These are phyloP conservation scores for Oceanites oceanicus DNA, from an alignment of 2,113 vertebrate genomes.

Conservation along the genomic window DNA sequence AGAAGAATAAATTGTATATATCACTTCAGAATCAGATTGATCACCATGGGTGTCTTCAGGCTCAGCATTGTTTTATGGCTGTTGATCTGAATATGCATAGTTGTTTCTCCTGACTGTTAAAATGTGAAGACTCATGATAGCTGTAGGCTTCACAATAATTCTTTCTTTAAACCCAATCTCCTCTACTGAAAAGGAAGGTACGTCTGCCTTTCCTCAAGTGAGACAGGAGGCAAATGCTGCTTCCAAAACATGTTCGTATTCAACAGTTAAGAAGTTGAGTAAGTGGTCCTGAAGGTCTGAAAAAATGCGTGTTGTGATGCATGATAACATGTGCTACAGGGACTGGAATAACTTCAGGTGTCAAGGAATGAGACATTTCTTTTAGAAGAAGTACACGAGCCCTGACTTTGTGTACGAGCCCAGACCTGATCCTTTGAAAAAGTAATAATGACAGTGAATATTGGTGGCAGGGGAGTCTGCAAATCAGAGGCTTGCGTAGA, in stretches of 20 bases:
- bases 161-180: not conserved
- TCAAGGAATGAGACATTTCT: not conserved
- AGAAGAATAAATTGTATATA: not conserved
- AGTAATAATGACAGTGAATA: not conserved
- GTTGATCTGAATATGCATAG: not conserved
- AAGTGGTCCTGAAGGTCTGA: not conserved
- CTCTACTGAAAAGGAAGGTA: not conserved
- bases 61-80: not conserved
- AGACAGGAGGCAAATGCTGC: not conserved
- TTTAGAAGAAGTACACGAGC: not conserved
- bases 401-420: not conserved
- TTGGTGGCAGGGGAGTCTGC: not conserved
- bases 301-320: not conserved
- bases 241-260: not conserved
- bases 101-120: not conserved
- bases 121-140: not conserved
- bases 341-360: not conserved
- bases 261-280: not conserved
- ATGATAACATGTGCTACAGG: not conserved
- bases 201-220: not conserved
- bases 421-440: not conserved
- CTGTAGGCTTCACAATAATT: not conserved
- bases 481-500: not conserved
- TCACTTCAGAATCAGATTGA: not conserved
- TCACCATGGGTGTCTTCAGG: not conserved